Evolutionary conservation across 2,113 vertebrate species (phyloP).

Genomic region (Irena cyanogastra): DNA sequence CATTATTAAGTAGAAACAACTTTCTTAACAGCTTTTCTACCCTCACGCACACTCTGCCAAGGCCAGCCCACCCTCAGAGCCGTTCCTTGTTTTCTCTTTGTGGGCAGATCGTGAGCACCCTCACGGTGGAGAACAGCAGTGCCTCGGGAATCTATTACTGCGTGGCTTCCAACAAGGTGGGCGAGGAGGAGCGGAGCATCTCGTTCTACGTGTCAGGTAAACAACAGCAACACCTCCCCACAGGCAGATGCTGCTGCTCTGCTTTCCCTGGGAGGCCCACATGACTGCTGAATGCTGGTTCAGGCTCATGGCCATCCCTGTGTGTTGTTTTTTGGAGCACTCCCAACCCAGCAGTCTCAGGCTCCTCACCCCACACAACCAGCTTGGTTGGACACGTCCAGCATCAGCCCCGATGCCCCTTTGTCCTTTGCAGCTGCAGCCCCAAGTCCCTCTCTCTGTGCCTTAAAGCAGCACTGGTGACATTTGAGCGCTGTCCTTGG

Average conservation of each 20-base stretch:
- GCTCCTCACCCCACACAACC: not conserved
- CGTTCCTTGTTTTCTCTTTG: not conserved
- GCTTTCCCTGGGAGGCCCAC: fast-evolving
- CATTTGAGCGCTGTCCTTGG: not conserved
- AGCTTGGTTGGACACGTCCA: not conserved
- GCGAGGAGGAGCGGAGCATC: conserved; percentile 48
- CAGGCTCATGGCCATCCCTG: not conserved
- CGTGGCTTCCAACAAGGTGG: conserved; percentile 71
- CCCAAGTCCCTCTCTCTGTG: not conserved
- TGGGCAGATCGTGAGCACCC: conserved; percentile 75
- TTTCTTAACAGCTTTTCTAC: not conserved
- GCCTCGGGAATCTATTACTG: conserved; percentile 80
- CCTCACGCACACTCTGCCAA: not conserved
- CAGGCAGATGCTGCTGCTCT: not conserved
- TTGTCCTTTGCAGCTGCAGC: not conserved
- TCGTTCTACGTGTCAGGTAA: conserved; percentile 84
- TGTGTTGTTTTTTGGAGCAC: not conserved
- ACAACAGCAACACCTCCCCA: fast-evolving
- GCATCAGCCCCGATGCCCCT: not conserved
- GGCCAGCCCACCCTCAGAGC: not conserved
- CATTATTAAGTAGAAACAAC: not conserved
- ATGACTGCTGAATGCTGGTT: fast-evolving
- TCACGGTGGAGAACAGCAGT: conserved; percentile 69
- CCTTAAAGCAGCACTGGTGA: not conserved
- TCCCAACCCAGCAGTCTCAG: not conserved